These are phyloP conservation scores for Hipposideros armiger DNA, from an alignment of 2,113 vertebrate genomes.

Conservation along the genomic window DNA sequence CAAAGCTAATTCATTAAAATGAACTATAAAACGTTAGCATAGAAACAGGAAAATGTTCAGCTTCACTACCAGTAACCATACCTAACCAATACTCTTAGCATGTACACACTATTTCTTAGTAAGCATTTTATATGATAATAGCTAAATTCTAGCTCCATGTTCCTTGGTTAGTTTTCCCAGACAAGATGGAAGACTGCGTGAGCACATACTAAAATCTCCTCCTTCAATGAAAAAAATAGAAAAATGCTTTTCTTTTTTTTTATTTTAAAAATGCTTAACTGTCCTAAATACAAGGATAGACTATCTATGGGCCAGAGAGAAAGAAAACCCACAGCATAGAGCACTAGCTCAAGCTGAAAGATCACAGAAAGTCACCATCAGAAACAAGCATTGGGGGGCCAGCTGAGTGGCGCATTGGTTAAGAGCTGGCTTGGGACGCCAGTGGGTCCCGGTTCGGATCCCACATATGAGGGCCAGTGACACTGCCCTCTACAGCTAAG, in stretches of 20 bases:
- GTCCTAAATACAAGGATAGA: background rate
- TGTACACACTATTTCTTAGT: background rate
- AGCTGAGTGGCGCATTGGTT: background rate
- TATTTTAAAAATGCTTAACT: background rate
- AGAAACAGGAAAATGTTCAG: background rate
- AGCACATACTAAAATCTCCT: background rate
- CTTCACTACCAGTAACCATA: background rate
- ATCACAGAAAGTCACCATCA: background rate
- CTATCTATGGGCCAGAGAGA: background rate
- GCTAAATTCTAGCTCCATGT: background rate
- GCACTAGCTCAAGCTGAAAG: background rate
- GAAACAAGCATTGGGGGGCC: background rate
- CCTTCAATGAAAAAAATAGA: background rate
- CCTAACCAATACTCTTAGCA: background rate
- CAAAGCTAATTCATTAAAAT: background rate
- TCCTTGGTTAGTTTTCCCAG: slow-evolving; percentile 12
- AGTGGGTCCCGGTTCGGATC: too few relatives aligned
- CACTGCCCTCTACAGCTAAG: too few relatives aligned
- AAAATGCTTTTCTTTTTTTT: background rate
- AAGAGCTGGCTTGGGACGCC: too few relatives aligned
- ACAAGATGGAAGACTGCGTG: background rate
- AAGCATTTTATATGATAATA: background rate
- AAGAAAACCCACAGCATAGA: background rate
- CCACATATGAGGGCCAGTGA: too few relatives aligned
- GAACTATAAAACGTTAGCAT: background rate